These are phyloP conservation scores for Pterobdella sp. DNA, from an alignment of 2,888 invertebrate genomes.

Conservation along the genomic window DNA sequence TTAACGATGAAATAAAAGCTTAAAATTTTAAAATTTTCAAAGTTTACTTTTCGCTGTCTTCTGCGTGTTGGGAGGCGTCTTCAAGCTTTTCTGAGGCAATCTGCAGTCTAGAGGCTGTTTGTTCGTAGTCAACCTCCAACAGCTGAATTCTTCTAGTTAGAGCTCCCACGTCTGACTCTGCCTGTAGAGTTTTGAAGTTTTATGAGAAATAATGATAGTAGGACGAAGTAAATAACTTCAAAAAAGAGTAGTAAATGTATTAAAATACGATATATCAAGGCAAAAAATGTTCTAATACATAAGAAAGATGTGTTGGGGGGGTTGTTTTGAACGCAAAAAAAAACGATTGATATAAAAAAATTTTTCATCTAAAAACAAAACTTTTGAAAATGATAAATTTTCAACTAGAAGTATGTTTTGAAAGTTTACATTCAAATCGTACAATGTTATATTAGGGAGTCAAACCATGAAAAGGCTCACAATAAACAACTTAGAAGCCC, in stretches of 20 bases:
- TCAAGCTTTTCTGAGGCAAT: conserved; percentile 96
- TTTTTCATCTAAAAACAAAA: too few relatives aligned
- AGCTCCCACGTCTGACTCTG: conserved; percentile 97
- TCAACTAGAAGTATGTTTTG: too few relatives aligned
- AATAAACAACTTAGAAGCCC: too few relatives aligned
- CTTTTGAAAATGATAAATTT: too few relatives aligned
- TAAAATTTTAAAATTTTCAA: not conserved
- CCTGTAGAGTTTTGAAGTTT: conserved; percentile 52
- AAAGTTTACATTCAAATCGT: too few relatives aligned
- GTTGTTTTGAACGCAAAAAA: not conserved
- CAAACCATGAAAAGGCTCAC: too few relatives aligned
- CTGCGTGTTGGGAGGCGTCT: conserved; percentile 97
- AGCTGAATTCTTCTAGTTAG: conserved; percentile 97
- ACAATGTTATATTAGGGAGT: too few relatives aligned
- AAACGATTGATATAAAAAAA: not conserved
- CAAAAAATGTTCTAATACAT: not conserved
- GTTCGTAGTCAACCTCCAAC: conserved; percentile 97
- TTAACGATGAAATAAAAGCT: not conserved
- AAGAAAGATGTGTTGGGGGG: not conserved
- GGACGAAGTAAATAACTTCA: too few relatives aligned
- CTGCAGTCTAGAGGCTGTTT: conserved; percentile 95
- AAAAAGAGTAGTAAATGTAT: too few relatives aligned
- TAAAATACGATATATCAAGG: not conserved
- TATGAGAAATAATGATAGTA: not conserved
- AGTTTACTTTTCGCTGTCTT: conserved; percentile 95